Base-by-base conservation (phyloP, 2,113 vertebrate species). In the Eulacestoma nigropectus region DNA sequence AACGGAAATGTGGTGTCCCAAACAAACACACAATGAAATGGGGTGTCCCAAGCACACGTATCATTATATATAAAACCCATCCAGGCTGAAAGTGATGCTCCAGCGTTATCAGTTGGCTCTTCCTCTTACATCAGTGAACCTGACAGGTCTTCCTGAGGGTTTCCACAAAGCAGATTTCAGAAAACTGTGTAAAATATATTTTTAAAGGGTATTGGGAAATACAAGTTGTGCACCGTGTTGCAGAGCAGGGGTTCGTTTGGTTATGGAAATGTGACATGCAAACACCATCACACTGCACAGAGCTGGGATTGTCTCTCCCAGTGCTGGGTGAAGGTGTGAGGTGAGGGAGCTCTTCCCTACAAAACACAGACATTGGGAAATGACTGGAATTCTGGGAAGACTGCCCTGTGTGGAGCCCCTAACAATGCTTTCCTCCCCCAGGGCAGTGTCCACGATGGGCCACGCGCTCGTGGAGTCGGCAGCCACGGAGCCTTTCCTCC, bases 391-490 rank as follows among this genome's bases (percentile, higher is more conserved):
- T 84, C 13, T 84, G 81, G 72, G 70, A 44, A 29, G 4, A 2
- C 5, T 93, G 56, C n/a, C 80, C 41, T 76, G n/a, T 18, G 32
- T 19, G 41, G 37, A 85, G 33, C 49, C 64, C 33, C n/a, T 67
- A 46, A 88, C 83, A 29, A 39, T 68, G 33, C 13, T 90, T 89
- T 78, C 21, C 89, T 74, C 32, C 57, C 47, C 11, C 97, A 99
- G 99, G 63, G 64, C 94, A 0, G 93, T 98, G 82, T 98, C 98
- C 78, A 97, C 87, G 84, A 97, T 98, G 96, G 99, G 99, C 70
- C 98, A 99, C 93, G 97, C 72, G 2, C 98, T 99, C 6, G 97
- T 99, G 41, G 98, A 98, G 44, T 97, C 98, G 0, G 91, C 95
- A 55, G 96, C 97, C 49, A 93, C 97, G 0, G 83, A 92, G 63